Percentiles rank a stretch among this genome's conserved stretches.
Conservation (phyloP, 2,113 vertebrate species). For the Anseranas semipalmata region DNA sequence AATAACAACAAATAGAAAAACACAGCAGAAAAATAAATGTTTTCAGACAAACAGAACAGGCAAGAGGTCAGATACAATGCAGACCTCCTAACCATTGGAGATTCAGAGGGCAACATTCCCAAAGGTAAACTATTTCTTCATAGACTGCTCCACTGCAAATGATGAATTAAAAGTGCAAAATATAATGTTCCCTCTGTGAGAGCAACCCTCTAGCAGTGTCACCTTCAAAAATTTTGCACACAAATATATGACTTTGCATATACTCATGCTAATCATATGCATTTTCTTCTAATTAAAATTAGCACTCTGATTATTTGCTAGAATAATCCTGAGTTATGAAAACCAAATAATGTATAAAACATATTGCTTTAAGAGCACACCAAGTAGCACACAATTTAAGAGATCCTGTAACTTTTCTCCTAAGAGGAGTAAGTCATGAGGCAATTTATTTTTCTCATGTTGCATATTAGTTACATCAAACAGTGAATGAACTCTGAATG, state of each 20-base stretch:
- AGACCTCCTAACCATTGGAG: background rate
- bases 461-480: background rate
- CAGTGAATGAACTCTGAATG: slow-evolving; percentile 8
- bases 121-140: background rate
- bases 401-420: background rate
- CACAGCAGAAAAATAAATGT: background rate
- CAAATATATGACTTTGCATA: background rate
- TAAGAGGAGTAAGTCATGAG: background rate
- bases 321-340: background rate
- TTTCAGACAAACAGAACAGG: background rate
- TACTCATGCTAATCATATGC: slow-evolving; percentile 4
- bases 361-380: background rate
- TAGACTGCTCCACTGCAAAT: background rate
- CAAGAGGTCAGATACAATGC: background rate
- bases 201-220: background rate
- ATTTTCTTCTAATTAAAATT: slow-evolving; percentile 8
- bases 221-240: slow-evolving; percentile 5
- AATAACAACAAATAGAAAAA: background rate
- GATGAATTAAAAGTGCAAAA: background rate
- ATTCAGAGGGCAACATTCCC: background rate
- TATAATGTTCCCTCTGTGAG: background rate
- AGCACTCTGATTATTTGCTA: slow-evolving; percentile 11
- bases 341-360: slow-evolving; percentile 33
- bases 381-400: background rate
- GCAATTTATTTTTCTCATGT: slow-evolving; percentile 19